Base-by-base conservation (phyloP, 2,888 invertebrate species). In the Papilio elwesi region DNA sequence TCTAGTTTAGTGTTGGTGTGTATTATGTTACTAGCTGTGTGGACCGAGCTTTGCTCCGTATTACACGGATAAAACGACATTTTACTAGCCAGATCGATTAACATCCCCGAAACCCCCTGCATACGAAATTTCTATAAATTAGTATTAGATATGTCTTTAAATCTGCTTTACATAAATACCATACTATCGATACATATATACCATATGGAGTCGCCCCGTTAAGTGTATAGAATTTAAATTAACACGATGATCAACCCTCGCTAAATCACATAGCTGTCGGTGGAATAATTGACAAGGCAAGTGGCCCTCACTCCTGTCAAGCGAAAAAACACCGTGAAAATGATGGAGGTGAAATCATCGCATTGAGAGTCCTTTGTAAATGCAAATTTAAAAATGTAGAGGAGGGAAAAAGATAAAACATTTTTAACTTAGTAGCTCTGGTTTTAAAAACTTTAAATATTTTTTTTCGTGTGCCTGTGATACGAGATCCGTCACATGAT, bases 211-310 rank as follows among this genome's bases (percentile, higher is more conserved):
- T n/a, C n/a, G n/a, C n/a, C n/a, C n/a, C n/a, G n/a, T n/a, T n/a
- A n/a, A n/a, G n/a, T n/a, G n/a, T n/a, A n/a, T n/a, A n/a, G n/a
- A n/a, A n/a, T n/a, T n/a, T n/a, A n/a, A n/a, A n/a, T n/a, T n/a
- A n/a, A n/a, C n/a, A n/a, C n/a, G n/a, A n/a, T n/a, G n/a, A n/a
- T n/a, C 59, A 15, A 62, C 13, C 36, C 43, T 62, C 43, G 13
- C n/a, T 4, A 43, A 10, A 43, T 5, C 10, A 36, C 12, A 38
- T 5, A 59, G 51, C 63, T 51, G 11, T 11, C n/a, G 36, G 16
- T 6, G 48, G n/a, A 53, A 47, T 63, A n/a, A 70, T 53, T 64
- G 48, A 15, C 64, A 70, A 70, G 65, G 64, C 64, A 65, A 70
- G 64, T 65, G 49, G n/a, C 47, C 55, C 55, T 8, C 38, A 51